A percentile compares a stretch with the other conserved stretches of the same genome.
phyloP scores from a whole-genome alignment of 1,140 invertebrate genomes.

The Zaprionus ghesquierei region DNA sequence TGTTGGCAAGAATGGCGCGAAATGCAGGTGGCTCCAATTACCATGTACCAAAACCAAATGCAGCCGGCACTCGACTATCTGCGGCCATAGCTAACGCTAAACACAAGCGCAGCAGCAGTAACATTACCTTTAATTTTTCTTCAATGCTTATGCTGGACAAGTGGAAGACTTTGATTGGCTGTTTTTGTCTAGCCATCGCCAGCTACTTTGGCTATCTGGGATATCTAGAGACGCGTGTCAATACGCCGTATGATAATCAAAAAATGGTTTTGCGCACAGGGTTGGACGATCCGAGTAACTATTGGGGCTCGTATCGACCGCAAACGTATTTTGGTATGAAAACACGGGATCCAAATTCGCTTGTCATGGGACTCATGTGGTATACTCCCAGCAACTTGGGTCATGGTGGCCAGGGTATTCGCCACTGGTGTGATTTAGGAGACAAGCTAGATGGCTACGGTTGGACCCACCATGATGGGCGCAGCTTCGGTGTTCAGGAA shows the following conservation, averaged over 20 bases:
- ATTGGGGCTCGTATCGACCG: slow-evolving; percentile 96
- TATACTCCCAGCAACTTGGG: slow-evolving; percentile 89
- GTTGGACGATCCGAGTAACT: slow-evolving; percentile 89
- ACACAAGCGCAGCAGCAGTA: slow-evolving; percentile 40
- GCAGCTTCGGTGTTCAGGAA: slow-evolving; percentile 95
- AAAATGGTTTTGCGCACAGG: slow-evolving; percentile 87
- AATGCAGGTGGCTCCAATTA: slow-evolving; percentile 23
- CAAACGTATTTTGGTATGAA: slow-evolving; percentile 95
- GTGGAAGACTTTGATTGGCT: slow-evolving; percentile 76
- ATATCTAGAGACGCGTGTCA: slow-evolving; percentile 93
- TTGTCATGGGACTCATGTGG: slow-evolving; percentile 98
- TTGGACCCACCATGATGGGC: slow-evolving; percentile 96
- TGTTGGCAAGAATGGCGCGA: slow-evolving; percentile 34
- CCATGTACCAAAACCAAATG: slow-evolving; percentile 5
- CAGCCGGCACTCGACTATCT: background rate
- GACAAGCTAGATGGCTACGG: slow-evolving; percentile 91
- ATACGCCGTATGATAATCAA: slow-evolving; percentile 89
- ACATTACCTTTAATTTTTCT: slow-evolving; percentile 46
- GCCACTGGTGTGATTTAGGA: slow-evolving; percentile 97
- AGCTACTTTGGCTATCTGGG: slow-evolving; percentile 90
- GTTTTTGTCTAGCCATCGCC: slow-evolving; percentile 84
- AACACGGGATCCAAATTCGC: slow-evolving; percentile 92
- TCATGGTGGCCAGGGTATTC: slow-evolving; percentile 87
- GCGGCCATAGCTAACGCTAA: slow-evolving; percentile 45
- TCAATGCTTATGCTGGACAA: slow-evolving; percentile 69